Evolutionary conservation across 2,113 vertebrate species (phyloP), one percentile per base, ranked within the genome.

Genomic region (Motacilla tschutschensis): DNA sequence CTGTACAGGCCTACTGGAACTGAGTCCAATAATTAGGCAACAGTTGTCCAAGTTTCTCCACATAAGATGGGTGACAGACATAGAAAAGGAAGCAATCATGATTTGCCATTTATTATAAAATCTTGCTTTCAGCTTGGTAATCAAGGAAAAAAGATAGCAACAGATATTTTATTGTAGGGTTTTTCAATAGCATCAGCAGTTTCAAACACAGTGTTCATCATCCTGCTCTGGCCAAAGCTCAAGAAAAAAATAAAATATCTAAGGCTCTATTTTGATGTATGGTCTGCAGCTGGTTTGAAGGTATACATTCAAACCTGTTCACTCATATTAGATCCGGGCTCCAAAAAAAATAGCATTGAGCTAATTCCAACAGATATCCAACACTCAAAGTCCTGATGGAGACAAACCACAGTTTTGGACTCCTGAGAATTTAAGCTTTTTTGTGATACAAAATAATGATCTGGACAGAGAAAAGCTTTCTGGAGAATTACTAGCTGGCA

Each of bases 141-240:
- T 94, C 93, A 93, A 94, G 63, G 85, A 72, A 93, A 94, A 92
- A 72, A 94, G 54, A 89, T 88, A 90, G 91, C 55, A 90, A 85
- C 44, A 74, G 65, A 87, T 91, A 82, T 87, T 94, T 95, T 93
- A 70, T 73, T 81, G 84, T 75, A 82, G 62, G 53, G 44, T 79
- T 94, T 96, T 93, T 90, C 94, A 92, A 90, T 13, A 88, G 87
- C 87, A 92, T 92, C 93, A 95, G 93, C 89, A 93, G 80, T 94
- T 96, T 96, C 91, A 93, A 95, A 94, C 46, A 84, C 51, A 79
- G 41, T 88, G 79, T 91, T 95, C 94, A 95, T 96, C 91, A 95
- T 93, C n/a, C 90, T 69, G 78, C 77, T 83, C 93, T 90, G 87
- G 63, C 54, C 83, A 73, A 60, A 93, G 70, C 60, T 87, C 83